Base-by-base conservation (phyloP, 2,888 invertebrate species). In the Vanessa cardui region DNA sequence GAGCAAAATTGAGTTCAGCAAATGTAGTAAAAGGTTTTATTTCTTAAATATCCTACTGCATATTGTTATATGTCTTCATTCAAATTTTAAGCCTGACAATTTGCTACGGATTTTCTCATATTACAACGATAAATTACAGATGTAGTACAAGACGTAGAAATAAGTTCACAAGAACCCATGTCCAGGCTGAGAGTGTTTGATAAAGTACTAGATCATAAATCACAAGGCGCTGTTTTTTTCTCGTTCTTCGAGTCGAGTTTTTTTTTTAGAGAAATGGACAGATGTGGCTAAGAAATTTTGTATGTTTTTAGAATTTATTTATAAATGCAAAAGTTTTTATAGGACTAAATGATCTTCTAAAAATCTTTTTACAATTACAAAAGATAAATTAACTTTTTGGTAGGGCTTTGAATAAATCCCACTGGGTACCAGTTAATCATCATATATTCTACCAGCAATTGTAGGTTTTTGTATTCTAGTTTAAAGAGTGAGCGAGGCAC, bases 121-220 rank as follows among this genome's bases (percentile, higher is more conserved):
- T 50, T 50, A 50, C 50, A 50, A 15, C 15, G 15, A 21, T 50
- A 50, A 50, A 50, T 50, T 9, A 15, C 6, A 15, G 15, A 12
- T 21, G 21, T 26, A 12, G 12, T 12, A 50, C 26, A 50, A 50
- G 50, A 15, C 21, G 50, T 21, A 50, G 21, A 50, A 50, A 50
- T 21, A 50, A 21, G 20, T 50, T 50, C 50, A 6, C 50, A 50
- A 50, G 20, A 50, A 50, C 6, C 20, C 50, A 15, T 50, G 50
- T 54, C 31, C 54, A 31, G 16, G 31, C 26, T 33, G n/a, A 33
- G n/a, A 54, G 31, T 54, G n/a, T 54, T 31, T 54, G 31, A 54
- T 33, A 54, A 54, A 54, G 31, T 54, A 54, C n/a, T 54, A 54
- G 54, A 54, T 54, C 31, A 54, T 54, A 54, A 54, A 54, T 54